A percentile compares a stretch with the other conserved stretches of the same genome.
Evolutionary conservation across 2,888 invertebrate genomes (phyloP).

Genomic region (Temnothorax rugatulus): DNA sequence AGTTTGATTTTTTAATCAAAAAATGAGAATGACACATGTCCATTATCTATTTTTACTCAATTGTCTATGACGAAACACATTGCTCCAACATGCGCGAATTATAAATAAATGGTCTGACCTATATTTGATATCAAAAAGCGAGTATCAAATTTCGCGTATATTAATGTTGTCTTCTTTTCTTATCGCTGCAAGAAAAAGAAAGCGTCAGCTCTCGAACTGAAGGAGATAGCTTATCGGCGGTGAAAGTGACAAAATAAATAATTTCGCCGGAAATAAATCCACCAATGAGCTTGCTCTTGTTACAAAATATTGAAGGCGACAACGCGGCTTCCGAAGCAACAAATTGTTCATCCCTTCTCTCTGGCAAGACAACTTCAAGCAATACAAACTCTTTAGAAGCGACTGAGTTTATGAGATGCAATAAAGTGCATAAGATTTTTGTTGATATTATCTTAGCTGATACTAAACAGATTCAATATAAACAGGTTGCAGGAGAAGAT

Average conservation of each 20-base stretch:
- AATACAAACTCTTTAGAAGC: neutral
- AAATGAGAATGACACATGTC: neutral
- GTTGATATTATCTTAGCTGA: constrained; percentile 10
- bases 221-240: constrained; percentile 63
- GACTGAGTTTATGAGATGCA: constrained; percentile 28
- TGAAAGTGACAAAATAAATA: constrained; percentile 49
- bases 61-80: neutral
- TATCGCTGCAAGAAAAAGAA: constrained; percentile 18
- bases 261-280: constrained; percentile 56
- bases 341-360: neutral
- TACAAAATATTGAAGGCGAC: constrained; percentile 27
- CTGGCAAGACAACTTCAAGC: constrained; percentile 26
- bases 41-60: constrained; percentile 2
- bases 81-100: neutral
- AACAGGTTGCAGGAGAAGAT: neutral
- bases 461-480: constrained; percentile 5
- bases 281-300: constrained; percentile 34
- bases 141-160: constrained; percentile 42
- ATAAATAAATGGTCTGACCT: constrained; percentile 56
- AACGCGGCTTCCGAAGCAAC: constrained; percentile 27
- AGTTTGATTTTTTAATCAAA: neutral
- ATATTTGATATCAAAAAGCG: constrained; percentile 64
- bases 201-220: constrained; percentile 32
- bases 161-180: constrained; percentile 53
- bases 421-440: constrained; percentile 25